Percentiles rank a stretch among this genome's conserved stretches.
Evolutionary conservation across 2,888 invertebrate species (phyloP).

Genomic region (Hypsopygia costalis): DNA sequence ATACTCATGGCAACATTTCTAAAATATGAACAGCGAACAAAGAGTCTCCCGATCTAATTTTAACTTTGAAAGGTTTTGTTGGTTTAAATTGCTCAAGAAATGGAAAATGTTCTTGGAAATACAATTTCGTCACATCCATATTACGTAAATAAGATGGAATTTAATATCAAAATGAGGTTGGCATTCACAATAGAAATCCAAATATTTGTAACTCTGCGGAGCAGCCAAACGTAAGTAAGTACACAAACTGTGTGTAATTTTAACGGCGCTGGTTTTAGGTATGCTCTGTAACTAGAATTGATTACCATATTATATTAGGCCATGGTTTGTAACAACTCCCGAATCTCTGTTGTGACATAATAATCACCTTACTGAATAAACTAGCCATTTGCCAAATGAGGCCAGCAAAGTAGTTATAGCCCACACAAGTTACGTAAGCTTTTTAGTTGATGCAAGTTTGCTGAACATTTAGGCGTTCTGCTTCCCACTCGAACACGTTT

Average conservation of each 20-base stretch:
- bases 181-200: not conserved
- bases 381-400: conserved; percentile 38
- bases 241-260: not conserved
- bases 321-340: no score
- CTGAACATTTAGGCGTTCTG: conserved; percentile 44
- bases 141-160: not conserved
- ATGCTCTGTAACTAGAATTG: no score
- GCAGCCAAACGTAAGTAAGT: not conserved
- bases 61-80: no score
- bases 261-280: not conserved
- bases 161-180: not conserved
- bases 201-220: not conserved
- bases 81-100: no score
- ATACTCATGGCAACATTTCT: conserved; percentile 1
- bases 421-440: conserved; percentile 46
- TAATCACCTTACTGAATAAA: conserved; percentile 27
- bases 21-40: no score
- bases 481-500: conserved; percentile 46
- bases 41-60: no score
- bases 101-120: not conserved
- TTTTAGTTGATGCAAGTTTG: conserved; percentile 44
- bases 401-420: conserved; percentile 25
- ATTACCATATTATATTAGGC: no score
- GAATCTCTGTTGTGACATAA: conserved; percentile 3
- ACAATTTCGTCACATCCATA: not conserved